These are phyloP conservation scores for Teleogryllus occipitalis DNA, from an alignment of 1,140 invertebrate species.

Conservation along the genomic window DNA sequence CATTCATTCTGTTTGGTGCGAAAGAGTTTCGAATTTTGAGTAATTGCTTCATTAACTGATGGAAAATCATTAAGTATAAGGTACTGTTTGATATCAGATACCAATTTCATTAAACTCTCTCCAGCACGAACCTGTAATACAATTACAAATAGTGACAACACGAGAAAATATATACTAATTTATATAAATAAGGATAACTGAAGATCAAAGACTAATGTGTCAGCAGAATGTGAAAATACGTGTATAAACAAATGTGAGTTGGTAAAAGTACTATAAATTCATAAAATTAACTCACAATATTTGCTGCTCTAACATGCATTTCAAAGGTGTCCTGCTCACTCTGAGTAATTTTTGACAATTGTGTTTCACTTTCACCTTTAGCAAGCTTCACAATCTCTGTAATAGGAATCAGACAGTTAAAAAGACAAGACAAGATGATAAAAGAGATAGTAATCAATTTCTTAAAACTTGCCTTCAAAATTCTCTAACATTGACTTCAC, in stretches of 20 bases:
- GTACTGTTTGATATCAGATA: slow-evolving; percentile 94
- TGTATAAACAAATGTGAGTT: background rate
- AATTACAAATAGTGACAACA: background rate
- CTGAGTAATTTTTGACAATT: slow-evolving; percentile 78
- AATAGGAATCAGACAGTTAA: slow-evolving; percentile 32
- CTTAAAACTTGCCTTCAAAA: slow-evolving; percentile 65
- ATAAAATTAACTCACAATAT: slow-evolving; percentile 58
- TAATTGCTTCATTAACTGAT: slow-evolving; percentile 91
- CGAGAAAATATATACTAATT: background rate
- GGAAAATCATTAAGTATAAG: slow-evolving; percentile 95
- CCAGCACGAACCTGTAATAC: slow-evolving; percentile 66
- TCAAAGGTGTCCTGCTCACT: slow-evolving; percentile 93
- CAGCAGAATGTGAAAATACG: background rate
- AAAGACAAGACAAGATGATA: slow-evolving; percentile 17
- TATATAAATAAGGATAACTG: background rate
- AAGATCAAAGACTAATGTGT: background rate
- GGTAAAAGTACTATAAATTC: background rate
- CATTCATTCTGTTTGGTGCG: slow-evolving; percentile 82
- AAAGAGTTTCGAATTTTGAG: slow-evolving; percentile 82
- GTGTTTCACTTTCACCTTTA: slow-evolving; percentile 85
- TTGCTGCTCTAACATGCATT: slow-evolving; percentile 91
- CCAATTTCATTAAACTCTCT: slow-evolving; percentile 91
- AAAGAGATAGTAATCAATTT: background rate
- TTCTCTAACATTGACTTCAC: slow-evolving; percentile 95
- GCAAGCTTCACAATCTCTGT: slow-evolving; percentile 88